phyloP scores from a whole-genome alignment of 1,140 invertebrate genomes.

The Brachystomella parvula region DNA sequence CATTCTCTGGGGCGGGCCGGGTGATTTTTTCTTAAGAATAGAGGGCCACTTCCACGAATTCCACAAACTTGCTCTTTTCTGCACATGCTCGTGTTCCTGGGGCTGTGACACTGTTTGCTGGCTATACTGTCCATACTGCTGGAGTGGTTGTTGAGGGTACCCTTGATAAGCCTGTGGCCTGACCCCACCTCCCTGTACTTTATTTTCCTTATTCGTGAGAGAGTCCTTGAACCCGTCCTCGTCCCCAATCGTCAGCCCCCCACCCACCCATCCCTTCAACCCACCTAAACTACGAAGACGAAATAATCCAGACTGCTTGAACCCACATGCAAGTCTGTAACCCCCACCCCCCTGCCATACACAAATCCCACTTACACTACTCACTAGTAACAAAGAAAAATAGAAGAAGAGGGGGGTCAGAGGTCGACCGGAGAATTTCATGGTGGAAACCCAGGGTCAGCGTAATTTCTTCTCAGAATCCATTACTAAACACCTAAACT shows the following conservation, averaged over 20 bases:
- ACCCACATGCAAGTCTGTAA: constrained; percentile 79
- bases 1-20: background rate
- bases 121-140: constrained; percentile 4
- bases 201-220: constrained; percentile 33
- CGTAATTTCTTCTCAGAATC: background rate
- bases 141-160: constrained; percentile 10
- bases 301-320: constrained; percentile 81
- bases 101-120: constrained; percentile 7
- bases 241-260: constrained; percentile 36
- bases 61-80: constrained; percentile 22
- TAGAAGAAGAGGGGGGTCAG: background rate
- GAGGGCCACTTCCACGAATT: constrained; percentile 18
- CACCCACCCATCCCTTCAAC: constrained; percentile 51
- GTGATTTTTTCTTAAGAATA: background rate
- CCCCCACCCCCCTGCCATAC: constrained; percentile 76
- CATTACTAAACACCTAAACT: background rate
- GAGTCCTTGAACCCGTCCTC: constrained; percentile 38
- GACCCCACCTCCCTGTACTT: background rate
- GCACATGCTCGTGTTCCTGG: constrained; percentile 15
- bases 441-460: background rate
- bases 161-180: background rate
- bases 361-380: constrained; percentile 51
- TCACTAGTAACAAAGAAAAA: background rate
- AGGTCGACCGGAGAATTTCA: background rate
- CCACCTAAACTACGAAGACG: constrained; percentile 78